phyloP scores from a whole-genome alignment of 2,888 invertebrate species.

The Sarcophaga variegata region DNA sequence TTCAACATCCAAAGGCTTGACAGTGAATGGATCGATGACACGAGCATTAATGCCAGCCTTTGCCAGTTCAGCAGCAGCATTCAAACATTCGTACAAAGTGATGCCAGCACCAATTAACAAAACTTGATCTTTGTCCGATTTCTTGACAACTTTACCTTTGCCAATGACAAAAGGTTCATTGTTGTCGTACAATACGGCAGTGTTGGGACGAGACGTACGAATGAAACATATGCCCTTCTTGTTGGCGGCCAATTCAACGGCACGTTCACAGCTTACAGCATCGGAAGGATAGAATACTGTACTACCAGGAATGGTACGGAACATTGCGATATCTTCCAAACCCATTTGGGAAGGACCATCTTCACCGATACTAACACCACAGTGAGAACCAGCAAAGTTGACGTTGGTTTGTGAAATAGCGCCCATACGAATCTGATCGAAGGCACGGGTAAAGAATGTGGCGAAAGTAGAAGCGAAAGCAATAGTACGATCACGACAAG shows the following conservation, averaged over 20 bases:
- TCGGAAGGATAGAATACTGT: conserved; percentile 93
- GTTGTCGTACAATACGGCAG: conserved; percentile 92
- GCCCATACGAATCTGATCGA: conserved; percentile 99
- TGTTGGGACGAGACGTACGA: conserved; percentile 96
- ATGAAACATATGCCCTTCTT: conserved; percentile 97
- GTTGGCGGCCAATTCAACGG: conserved; percentile 97
- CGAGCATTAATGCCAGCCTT: conserved; percentile 89
- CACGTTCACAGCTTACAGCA: conserved; percentile 96
- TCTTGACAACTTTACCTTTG: conserved; percentile 89
- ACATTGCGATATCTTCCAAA: conserved; percentile 98
- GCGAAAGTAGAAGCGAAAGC: conserved; percentile 99
- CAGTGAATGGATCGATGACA: conserved; percentile 96
- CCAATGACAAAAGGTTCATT: conserved; percentile 91
- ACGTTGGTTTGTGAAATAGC: conserved; percentile 99
- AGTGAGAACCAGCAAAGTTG: conserved; percentile 98
- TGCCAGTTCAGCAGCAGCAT: conserved; percentile 89
- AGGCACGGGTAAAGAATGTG: conserved; percentile 97
- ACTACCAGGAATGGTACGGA: conserved; percentile 93
- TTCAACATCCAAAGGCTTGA: conserved; percentile 95
- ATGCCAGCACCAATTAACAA: conserved; percentile 96
- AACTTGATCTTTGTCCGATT: conserved; percentile 89
- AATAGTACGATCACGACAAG: conserved; percentile 95
- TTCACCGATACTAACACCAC: conserved; percentile 98
- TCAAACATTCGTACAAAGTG: conserved; percentile 94
- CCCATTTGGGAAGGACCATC: conserved; percentile 99